These are phyloP conservation scores for Cactoblastis cactorum DNA, from an alignment of 2,888 invertebrate genomes.

Conservation along the genomic window DNA sequence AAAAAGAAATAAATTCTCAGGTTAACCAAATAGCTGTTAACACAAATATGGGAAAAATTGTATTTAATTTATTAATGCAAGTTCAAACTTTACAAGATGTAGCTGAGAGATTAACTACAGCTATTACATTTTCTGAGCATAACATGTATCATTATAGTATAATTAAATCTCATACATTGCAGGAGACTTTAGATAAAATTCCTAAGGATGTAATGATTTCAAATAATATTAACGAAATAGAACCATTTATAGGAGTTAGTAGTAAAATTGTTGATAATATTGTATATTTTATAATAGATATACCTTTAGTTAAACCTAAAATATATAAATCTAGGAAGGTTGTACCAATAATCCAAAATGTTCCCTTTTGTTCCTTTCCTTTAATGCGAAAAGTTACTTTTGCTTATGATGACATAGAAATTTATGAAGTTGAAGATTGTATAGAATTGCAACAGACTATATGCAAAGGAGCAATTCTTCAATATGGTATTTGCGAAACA, in stretches of 20 bases:
- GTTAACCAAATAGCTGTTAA: too few species aligned
- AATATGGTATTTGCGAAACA: too few species aligned
- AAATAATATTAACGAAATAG: not conserved
- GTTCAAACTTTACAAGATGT: conserved; percentile 16
- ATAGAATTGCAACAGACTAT: not conserved
- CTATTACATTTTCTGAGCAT: conserved; percentile 19
- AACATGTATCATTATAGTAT: conserved; percentile 19
- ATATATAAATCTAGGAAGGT: conserved; percentile 16
- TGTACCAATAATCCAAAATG: conserved; percentile 17
- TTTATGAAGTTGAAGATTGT: not conserved
- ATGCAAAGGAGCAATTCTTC: not conserved
- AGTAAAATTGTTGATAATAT: conserved; percentile 7
- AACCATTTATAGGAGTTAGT: too few species aligned
- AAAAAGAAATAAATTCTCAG: too few species aligned
- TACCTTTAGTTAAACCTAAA: conserved; percentile 15
- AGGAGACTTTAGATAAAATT: conserved; percentile 11
- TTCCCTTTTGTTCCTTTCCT: not conserved
- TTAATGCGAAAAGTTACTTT: not conserved
- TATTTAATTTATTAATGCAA: conserved; percentile 17
- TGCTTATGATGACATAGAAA: not conserved
- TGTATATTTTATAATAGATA: conserved; percentile 12
- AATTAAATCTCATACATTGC: conserved; percentile 15
- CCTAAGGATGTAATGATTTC: conserved; percentile 13
- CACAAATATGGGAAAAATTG: not conserved
- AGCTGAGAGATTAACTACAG: conserved; percentile 16